Evolutionary conservation across 2,797 vertebrate genomes (phyloP).

Genomic region (Melanotaenia pygmaea): DNA sequence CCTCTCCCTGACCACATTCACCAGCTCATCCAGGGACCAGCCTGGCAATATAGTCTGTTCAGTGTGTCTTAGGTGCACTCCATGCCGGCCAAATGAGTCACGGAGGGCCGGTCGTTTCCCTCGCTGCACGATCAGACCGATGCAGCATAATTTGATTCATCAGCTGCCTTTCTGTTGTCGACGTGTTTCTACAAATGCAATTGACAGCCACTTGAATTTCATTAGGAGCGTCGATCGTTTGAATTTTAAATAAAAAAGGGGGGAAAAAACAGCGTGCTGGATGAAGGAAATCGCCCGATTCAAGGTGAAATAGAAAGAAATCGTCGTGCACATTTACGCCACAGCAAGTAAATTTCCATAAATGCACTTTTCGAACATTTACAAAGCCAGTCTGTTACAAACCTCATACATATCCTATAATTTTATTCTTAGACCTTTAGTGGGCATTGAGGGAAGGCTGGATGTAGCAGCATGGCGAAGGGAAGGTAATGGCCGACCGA

Average conservation of each 20-base stretch:
- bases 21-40: too few species aligned
- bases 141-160: constrained; percentile 50
- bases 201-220: constrained; percentile 39
- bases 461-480: constrained; percentile 70
- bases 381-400: not conserved
- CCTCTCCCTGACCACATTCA: too few species aligned
- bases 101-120: constrained; percentile 52
- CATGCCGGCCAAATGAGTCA: constrained; percentile 58
- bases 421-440: constrained; percentile 31
- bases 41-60: too few species aligned
- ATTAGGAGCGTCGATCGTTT: constrained; percentile 39
- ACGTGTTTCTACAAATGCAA: constrained; percentile 38
- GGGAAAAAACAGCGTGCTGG: not conserved
- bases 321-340: not conserved
- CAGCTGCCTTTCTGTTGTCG: constrained; percentile 33
- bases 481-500: constrained; percentile 84
- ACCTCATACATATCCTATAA: not conserved
- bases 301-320: constrained; percentile 1
- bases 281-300: constrained; percentile 11
- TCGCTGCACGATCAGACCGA: constrained; percentile 38
- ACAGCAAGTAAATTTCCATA: not conserved
- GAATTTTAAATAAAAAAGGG: not conserved
- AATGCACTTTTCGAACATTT: constrained; percentile 12
- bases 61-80: constrained; percentile 43
- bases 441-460: constrained; percentile 29